Evolutionary conservation across 1,140 invertebrate species (phyloP).

Genomic region (Oedothorax gibbosus): DNA sequence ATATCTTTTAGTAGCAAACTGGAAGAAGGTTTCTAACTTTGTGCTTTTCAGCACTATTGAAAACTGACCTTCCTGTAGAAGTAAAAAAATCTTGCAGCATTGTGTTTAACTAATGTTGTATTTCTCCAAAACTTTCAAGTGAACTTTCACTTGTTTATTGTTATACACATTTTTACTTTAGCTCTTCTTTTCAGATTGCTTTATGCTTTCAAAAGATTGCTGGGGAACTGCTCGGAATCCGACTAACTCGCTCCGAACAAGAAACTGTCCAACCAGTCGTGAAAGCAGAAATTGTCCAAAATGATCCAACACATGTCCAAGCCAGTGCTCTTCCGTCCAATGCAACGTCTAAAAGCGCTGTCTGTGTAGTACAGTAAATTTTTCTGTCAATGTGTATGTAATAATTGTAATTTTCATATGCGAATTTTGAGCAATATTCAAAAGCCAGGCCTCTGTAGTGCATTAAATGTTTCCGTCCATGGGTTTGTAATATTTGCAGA

Average conservation of each 20-base stretch:
- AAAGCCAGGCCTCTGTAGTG: no score
- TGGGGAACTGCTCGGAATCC: conserved; percentile 76
- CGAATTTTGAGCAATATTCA: no score
- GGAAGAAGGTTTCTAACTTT: no score
- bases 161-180: background rate
- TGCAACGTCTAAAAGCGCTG: conserved; percentile 35
- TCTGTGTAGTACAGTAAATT: conserved; percentile 31
- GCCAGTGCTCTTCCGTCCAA: conserved; percentile 15
- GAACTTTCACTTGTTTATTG: background rate
- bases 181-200: conserved; percentile 69
- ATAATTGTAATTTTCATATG: no score
- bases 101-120: background rate
- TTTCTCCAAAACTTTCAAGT: background rate
- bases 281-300: conserved; percentile 75
- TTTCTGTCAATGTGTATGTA: no score
- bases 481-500: no score
- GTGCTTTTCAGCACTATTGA: no score
- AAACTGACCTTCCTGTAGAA: background rate
- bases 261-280: conserved; percentile 77
- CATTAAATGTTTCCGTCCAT: no score
- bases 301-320: conserved; percentile 60
- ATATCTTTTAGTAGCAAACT: no score
- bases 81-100: background rate
- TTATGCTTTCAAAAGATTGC: conserved; percentile 76
- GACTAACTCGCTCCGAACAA: conserved; percentile 75